phyloP scores from a whole-genome alignment of 2,113 vertebrate genomes.

The Python bivittatus region DNA sequence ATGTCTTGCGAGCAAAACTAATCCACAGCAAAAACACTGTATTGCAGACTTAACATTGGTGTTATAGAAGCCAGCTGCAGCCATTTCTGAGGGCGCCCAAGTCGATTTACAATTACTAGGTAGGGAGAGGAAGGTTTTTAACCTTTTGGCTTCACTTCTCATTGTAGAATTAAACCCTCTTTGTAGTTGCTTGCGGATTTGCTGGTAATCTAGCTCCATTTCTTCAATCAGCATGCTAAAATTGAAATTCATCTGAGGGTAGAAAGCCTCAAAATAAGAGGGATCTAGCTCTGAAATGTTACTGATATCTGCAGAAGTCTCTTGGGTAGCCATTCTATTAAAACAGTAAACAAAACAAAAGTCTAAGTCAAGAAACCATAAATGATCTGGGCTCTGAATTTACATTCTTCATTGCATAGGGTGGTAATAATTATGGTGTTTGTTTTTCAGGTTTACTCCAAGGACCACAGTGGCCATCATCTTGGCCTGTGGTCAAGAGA shows the following conservation, averaged over 20 bases:
- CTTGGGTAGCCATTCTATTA: neutral
- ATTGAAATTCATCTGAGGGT: neutral
- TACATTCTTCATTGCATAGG: neutral
- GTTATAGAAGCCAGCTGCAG: constrained; percentile 38
- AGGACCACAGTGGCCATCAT: neutral
- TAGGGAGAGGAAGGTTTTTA: constrained; percentile 31
- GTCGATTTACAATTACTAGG: neutral
- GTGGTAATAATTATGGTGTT: neutral
- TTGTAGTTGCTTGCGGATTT: constrained; percentile 10
- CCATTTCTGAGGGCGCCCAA: constrained; percentile 41
- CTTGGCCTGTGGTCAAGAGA: neutral
- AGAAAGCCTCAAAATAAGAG: neutral
- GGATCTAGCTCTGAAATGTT: constrained; percentile 33
- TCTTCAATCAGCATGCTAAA: neutral
- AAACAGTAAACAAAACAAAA: neutral
- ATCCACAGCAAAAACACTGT: constrained; percentile 49
- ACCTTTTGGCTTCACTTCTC: constrained; percentile 38
- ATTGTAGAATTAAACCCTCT: constrained; percentile 29
- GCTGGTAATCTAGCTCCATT: constrained; percentile 18
- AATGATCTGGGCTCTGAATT: neutral
- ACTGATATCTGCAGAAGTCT: neutral
- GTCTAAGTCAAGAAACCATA: neutral
- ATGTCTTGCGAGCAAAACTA: constrained; percentile 12
- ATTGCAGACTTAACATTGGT: neutral
- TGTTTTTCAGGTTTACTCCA: neutral